Conservation (phyloP, 2,888 invertebrate genomes). For the Ceriagrion tenellum region DNA sequence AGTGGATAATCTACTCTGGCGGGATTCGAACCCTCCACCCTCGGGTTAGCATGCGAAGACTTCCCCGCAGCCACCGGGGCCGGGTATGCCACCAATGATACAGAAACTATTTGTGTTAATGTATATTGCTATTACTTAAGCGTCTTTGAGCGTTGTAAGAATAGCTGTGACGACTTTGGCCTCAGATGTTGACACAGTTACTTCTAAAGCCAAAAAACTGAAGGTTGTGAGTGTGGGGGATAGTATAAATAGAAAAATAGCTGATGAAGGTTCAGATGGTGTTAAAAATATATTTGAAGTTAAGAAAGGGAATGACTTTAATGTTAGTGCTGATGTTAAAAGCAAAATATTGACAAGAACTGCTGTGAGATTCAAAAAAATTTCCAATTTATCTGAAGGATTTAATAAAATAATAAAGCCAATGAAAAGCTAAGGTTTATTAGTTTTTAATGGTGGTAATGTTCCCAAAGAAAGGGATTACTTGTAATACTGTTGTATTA, state of each 20-base stretch:
- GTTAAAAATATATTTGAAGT: background rate
- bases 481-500: background rate
- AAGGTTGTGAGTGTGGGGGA: background rate
- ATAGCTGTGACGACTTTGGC: background rate
- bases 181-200: background rate
- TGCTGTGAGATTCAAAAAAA: background rate
- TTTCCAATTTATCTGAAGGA: background rate
- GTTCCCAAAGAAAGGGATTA: background rate
- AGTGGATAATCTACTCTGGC: too few relatives aligned
- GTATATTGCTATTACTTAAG: too few relatives aligned
- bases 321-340: background rate
- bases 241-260: background rate
- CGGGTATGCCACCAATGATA: too few relatives aligned
- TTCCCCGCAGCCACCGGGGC: too few relatives aligned
- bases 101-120: too few relatives aligned
- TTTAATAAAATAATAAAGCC: slow-evolving; percentile 24
- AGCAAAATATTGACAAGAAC: background rate
- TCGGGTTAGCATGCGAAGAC: too few relatives aligned
- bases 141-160: too few relatives aligned
- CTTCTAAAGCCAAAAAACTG: background rate
- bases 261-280: background rate
- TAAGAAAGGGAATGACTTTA: background rate
- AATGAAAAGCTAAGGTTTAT: slow-evolving; percentile 4
- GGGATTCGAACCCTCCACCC: too few relatives aligned
- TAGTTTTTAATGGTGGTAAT: background rate